Base-by-base conservation (phyloP, 2,113 vertebrate genomes). In the Nycticorax nycticorax region DNA sequence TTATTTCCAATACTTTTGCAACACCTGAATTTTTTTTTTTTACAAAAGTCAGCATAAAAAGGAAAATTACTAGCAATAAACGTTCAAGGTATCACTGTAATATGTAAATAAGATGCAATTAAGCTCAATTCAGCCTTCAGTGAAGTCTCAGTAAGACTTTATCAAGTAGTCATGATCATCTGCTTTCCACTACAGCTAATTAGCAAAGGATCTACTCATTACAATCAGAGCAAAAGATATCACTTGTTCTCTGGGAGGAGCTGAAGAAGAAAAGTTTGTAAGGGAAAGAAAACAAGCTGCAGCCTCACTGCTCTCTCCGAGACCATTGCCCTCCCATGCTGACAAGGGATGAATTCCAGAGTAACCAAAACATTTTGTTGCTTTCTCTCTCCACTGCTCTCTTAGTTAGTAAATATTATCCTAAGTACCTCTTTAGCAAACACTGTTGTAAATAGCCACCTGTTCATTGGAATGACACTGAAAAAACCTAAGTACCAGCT, bases 161-260 rank as follows among this genome's bases (percentile, higher is more conserved):
- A 57, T 41, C n/a, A 50, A 39, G 60, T 4, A 52, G 69, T 52
- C 14, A 45, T 0, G 4, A 41, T 75, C 35, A 66, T 92, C 77
- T 94, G 80, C 66, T 96, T 92, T 75, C 72, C 73, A 67, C 47
- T 67, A 35, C 23, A 52, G n/a, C 23, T 92, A 91, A 94, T 90
- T 67, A 88, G 55, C 47, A 55, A 74, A 88, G 35, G 39, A 75
- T 76, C 47, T 33, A 14, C 68, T 67, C 60, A 45, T 75, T 53
- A 89, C 9, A 47, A 13, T 41, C 62, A 9, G 30, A 47, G 53
- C 56, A n/a, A 85, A 50, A 73, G 57, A 14, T 27, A 33, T 8
- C 62, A 27, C 60, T 93, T 79, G 30, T 39, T 73, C 45, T 55
- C 50, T 55, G 74, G 37, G 55, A 85, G 32, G 37, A 68, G 23